Base-by-base conservation (phyloP, 2,888 invertebrate species). In the Nasonovia ribisnigri region DNA sequence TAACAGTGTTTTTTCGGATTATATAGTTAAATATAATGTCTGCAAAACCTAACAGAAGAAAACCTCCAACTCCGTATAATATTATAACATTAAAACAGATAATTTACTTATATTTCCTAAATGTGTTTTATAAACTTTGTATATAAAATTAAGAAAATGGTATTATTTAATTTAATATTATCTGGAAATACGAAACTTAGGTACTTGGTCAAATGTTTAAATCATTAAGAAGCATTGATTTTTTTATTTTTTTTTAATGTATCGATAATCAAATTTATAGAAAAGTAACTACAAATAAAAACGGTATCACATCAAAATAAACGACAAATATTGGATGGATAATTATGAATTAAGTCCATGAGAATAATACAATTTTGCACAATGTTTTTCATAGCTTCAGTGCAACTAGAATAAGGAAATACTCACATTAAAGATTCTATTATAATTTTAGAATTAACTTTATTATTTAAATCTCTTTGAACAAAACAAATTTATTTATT, bases 261-360 rank as follows among this genome's bases (percentile, higher is more conserved):
- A 0, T 20, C 0, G n/a, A 67, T 67, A 0, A 13, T 67, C 0
- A n/a, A 67, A 67, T 20, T 0, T n/a, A n/a, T n/a, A 67, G 16
- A n/a, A 67, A 67, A 67, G 13, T n/a, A n/a, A n/a, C n/a, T 13
- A n/a, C n/a, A n/a, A n/a, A n/a, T n/a, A 67, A 5, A 67, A 67
- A n/a, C 6, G n/a, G 6, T 36, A n/a, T 67, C 36, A 67, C 6
- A 36, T 36, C 4, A 36, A 67, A 67, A 67, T 20, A 20, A 67
- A 16, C 36, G 16, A 77, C 16, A 36, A 77, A 36, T 42, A 26
- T 67, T 67, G 36, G 5, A 67, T 67, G 5, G n/a, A 67, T 60
- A 13, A 67, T 29, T 60, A 60, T 77, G 36, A 16, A 2, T 77
- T 36, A 36, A 6, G 20, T 67, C 0, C 13, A 16, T 67, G 36